These are phyloP conservation scores for Sterrhoptilus dennistouni DNA, from an alignment of 2,113 vertebrate genomes.

Conservation along the genomic window DNA sequence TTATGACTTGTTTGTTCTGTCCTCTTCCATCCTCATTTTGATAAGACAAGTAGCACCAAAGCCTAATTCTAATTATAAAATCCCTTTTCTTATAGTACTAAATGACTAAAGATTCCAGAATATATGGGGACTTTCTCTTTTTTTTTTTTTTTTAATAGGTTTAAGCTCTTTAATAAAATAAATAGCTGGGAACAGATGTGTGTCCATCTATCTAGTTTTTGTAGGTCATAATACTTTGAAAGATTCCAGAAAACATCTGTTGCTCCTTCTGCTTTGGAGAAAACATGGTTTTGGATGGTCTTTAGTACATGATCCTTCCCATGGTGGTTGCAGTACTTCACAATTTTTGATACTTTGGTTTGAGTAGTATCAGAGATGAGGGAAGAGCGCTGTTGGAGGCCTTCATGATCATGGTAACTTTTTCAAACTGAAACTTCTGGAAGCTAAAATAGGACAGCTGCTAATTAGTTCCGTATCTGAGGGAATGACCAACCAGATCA, in stretches of 20 bases:
- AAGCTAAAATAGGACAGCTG: constrained; percentile 31
- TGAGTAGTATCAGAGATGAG: neutral
- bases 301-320: neutral
- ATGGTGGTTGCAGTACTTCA: neutral
- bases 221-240: neutral
- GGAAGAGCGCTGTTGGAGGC: neutral
- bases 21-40: neutral
- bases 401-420: neutral
- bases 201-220: neutral
- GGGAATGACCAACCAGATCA: neutral
- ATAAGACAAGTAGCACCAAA: neutral
- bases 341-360: neutral
- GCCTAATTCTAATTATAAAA: neutral
- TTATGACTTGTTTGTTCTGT: neutral
- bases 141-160: neutral
- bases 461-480: neutral
- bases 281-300: neutral
- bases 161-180: neutral
- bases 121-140: neutral
- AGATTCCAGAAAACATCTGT: neutral
- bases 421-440: neutral
- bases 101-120: neutral
- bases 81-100: neutral
- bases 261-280: neutral
- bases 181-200: neutral